Evolutionary conservation across 2,888 invertebrate genomes (phyloP), one percentile per base, ranked within the genome.

Genomic region (Melieria picta): DNA sequence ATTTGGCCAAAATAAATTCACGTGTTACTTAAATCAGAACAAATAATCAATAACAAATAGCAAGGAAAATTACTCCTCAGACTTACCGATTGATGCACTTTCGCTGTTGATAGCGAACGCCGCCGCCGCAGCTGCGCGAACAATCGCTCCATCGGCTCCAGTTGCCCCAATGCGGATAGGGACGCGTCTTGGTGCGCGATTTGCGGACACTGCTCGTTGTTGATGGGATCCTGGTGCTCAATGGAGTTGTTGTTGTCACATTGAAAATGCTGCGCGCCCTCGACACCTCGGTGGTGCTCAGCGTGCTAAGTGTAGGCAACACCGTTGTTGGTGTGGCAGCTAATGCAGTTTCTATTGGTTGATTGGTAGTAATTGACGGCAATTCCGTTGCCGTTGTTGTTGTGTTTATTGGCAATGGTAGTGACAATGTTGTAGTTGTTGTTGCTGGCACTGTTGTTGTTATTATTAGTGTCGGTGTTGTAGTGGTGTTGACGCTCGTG

Each of bases 51-150:
- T 30, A 30, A 30, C 30, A 30, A 30, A 30, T 30, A 30, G 30
- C 30, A 30, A 1, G 30, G 30, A 30, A 30, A 30, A 2, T 30
- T 30, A 30, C 30, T 30, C 0, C 30, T 30, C 30, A 42, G 52
- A 80, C 82, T 79, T 76, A 86, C 86, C 83, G 81, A 69, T 81
- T 82, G 65, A 86, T 81, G 73, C 86, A 86, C 77, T 84, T 86
- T 64, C 86, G 80, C 71, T 79, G 80, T 69, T 86, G 86, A 74
- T 78, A 79, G 76, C 77, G 81, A 4, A 96, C 91, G 1, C 96
- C 96, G 10, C 93, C 94, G 55, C 95, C 96, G 85, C 96, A 97
- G 1, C 92, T 91, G 43, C 95, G 89, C 4, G 94, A 93, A 81
- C 96, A 96, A 60, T 89, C 89, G 79, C 92, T 91, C 93, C 94